Evolutionary conservation across 2,113 vertebrate genomes (phyloP).

Genomic region (Pterocles gutturalis): DNA sequence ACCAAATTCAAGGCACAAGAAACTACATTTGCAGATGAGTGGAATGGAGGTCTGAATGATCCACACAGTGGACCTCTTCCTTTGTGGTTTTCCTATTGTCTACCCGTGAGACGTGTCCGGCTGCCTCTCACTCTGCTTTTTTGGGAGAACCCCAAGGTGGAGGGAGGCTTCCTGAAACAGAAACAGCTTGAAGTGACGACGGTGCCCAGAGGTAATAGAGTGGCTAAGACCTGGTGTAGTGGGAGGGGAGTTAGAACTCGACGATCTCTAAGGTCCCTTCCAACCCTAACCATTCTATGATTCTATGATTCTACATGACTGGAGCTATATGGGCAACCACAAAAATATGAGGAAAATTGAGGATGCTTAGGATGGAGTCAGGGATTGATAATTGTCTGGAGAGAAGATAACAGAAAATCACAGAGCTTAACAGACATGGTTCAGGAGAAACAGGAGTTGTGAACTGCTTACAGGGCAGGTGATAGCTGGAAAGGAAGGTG

Average conservation of each 20-base stretch:
- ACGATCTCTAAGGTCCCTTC: no score
- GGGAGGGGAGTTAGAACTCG: no score
- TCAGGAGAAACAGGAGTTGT: neutral
- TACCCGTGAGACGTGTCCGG: neutral
- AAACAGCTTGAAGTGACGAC: neutral
- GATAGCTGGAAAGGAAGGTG: neutral
- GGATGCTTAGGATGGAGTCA: neutral
- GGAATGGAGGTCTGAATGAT: neutral
- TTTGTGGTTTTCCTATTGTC: neutral
- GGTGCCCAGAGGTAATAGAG: neutral
- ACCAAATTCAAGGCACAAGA: neutral
- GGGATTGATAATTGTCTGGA: neutral
- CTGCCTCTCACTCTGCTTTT: neutral
- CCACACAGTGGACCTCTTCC: neutral
- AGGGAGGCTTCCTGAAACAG: neutral
- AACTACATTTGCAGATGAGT: neutral
- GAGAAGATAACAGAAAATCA: neutral
- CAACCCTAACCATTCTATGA: no score
- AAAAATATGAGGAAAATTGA: rapidly evolving
- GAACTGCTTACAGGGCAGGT: neutral
- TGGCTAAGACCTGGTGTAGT: neutral
- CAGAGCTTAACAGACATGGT: neutral
- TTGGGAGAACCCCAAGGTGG: neutral
- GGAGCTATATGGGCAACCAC: neutral
- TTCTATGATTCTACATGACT: neutral